These are phyloP conservation scores for Plebejus argus DNA, from an alignment of 2,888 invertebrate genomes.

Conservation along the genomic window DNA sequence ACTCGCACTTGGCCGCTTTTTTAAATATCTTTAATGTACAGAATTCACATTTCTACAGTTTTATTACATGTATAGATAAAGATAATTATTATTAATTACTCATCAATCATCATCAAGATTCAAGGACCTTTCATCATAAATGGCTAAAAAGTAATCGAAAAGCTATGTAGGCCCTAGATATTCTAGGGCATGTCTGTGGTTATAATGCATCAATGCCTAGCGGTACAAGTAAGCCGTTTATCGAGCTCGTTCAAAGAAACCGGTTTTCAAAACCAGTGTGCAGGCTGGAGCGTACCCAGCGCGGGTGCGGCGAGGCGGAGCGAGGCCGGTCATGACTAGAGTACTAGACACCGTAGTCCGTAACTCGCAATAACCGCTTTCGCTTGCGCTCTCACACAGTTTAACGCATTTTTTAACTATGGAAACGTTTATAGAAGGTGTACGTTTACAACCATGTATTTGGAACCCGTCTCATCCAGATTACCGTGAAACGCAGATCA, in stretches of 20 bases:
- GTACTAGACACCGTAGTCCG: slow-evolving; percentile 33
- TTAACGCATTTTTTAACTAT: slow-evolving; percentile 46
- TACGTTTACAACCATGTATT: slow-evolving; percentile 64
- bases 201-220: neutral
- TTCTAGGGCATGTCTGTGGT: neutral
- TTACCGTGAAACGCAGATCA: slow-evolving; percentile 62
- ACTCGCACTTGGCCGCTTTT: too few relatives aligned
- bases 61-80: too few relatives aligned
- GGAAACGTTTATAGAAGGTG: slow-evolving; percentile 68
- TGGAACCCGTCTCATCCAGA: slow-evolving; percentile 71
- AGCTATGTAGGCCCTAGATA: too few relatives aligned
- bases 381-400: slow-evolving; percentile 5
- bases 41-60: too few relatives aligned
- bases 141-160: too few relatives aligned
- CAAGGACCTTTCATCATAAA: too few relatives aligned
- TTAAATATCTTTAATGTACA: too few relatives aligned
- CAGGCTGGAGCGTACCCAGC: slow-evolving; percentile 48
- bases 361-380: slow-evolving; percentile 19
- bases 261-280: slow-evolving; percentile 58
- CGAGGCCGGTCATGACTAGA: slow-evolving; percentile 53
- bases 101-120: too few relatives aligned
- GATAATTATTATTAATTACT: too few relatives aligned
- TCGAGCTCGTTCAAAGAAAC: slow-evolving; percentile 47
- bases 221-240: slow-evolving; percentile 9
- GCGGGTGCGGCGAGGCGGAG: slow-evolving; percentile 52